These are phyloP conservation scores for Xenus cinereus DNA, from an alignment of 2,113 vertebrate genomes.

Conservation along the genomic window DNA sequence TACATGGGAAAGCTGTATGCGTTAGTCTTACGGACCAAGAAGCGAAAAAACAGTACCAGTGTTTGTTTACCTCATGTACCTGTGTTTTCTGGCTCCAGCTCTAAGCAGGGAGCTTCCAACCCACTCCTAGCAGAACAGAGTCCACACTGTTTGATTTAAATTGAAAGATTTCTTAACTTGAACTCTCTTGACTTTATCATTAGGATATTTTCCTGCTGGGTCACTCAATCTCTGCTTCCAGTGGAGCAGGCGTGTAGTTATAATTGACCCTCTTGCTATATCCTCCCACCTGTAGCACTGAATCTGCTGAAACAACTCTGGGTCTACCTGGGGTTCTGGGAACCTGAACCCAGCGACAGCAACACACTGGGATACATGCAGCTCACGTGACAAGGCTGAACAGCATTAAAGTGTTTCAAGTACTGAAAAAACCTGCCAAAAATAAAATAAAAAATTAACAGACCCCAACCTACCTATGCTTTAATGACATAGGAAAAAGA, in stretches of 20 bases:
- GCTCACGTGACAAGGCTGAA: fast-evolving
- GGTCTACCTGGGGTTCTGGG: neutral
- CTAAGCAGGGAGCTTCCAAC: neutral
- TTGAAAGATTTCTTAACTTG: neutral
- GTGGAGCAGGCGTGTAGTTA: neutral
- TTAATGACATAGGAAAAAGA: neutral
- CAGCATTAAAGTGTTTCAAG: neutral
- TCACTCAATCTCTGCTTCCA: neutral
- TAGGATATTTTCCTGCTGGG: neutral
- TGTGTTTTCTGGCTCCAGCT: neutral
- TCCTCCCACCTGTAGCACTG: neutral
- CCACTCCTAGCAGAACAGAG: neutral
- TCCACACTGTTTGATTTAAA: neutral
- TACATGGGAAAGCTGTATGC: neutral
- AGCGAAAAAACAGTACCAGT: neutral
- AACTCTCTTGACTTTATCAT: neutral
- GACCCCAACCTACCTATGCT: neutral
- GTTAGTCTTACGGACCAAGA: neutral
- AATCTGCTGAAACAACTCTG: neutral
- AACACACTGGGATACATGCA: neutral
- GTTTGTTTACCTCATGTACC: neutral
- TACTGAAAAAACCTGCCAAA: neutral
- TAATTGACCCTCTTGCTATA: neutral
- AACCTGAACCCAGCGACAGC: neutral
- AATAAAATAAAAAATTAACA: neutral